Conservation (phyloP, 2,113 vertebrate genomes). For the Oreochromis tanganicae region DNA sequence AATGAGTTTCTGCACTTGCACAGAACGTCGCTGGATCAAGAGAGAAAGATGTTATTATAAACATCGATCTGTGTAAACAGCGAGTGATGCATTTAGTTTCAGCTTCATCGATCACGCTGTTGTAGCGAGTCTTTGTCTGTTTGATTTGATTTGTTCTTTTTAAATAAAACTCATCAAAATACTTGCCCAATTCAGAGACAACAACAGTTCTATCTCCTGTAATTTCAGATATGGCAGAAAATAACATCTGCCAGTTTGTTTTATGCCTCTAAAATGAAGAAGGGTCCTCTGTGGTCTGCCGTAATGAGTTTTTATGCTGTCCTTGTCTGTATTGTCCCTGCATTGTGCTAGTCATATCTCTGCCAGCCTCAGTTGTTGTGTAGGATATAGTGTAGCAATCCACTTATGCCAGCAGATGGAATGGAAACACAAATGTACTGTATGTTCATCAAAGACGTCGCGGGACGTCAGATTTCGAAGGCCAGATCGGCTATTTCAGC, state of each 20-base stretch:
- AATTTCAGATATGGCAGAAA: not conserved
- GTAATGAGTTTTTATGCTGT: slow-evolving; percentile 21
- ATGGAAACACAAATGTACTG: not conserved
- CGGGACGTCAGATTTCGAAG: not conserved
- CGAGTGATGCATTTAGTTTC: not conserved
- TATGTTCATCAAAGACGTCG: not conserved
- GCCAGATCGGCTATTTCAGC: not conserved
- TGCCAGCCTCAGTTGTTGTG: not conserved
- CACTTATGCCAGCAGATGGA: not conserved
- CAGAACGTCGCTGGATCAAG: not conserved
- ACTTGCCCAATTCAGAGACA: not conserved
- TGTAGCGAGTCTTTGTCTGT: not conserved
- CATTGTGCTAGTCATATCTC: not conserved
- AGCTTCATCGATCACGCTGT: not conserved
- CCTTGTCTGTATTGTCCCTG: not conserved
- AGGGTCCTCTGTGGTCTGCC: not conserved
- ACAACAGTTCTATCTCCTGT: not conserved
- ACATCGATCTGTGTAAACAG: not conserved
- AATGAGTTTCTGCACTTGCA: slow-evolving; percentile 27
- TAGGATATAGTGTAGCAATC: not conserved
- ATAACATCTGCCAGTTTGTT: not conserved
- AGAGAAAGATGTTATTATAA: slow-evolving; percentile 2
- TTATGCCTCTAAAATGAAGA: not conserved
- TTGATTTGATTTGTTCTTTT: slow-evolving; percentile 4
- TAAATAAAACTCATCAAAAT: not conserved